These are phyloP conservation scores for Chrysina gloriosa DNA, from an alignment of 2,888 invertebrate species.

Conservation along the genomic window DNA sequence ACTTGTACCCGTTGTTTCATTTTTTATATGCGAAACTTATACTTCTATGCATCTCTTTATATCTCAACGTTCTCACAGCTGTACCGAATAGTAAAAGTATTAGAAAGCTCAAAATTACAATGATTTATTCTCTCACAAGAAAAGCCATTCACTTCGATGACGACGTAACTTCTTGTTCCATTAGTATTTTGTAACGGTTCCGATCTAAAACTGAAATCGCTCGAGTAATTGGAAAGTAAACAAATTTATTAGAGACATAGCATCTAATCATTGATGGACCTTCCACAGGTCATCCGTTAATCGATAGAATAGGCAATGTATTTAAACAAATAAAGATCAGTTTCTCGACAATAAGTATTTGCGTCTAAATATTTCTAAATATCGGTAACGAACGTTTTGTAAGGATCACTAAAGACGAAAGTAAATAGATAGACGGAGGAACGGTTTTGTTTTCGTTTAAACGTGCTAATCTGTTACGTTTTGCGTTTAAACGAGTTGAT, in stretches of 20 bases:
- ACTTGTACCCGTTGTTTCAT: too few species aligned
- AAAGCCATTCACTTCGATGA: conserved; percentile 23
- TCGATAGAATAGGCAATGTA: background rate
- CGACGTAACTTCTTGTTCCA: background rate
- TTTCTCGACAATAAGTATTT: too few species aligned
- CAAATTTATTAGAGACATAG: background rate
- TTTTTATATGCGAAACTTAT: background rate
- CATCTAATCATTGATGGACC: background rate
- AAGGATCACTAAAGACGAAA: too few species aligned
- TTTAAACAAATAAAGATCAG: too few species aligned
- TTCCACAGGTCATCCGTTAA: background rate
- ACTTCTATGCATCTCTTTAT: background rate
- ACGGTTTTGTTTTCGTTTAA: too few species aligned
- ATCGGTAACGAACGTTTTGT: too few species aligned
- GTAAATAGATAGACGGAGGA: too few species aligned
- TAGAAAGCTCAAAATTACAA: conserved; percentile 24
- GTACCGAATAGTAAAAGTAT: conserved; percentile 25
- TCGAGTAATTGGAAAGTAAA: conserved; percentile 7
- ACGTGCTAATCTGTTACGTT: too few species aligned
- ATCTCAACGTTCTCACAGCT: conserved; percentile 13
- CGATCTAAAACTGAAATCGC: background rate
- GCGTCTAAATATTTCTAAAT: too few species aligned
- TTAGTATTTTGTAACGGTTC: conserved; percentile 5
- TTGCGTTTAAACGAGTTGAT: too few species aligned
- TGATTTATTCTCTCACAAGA: conserved; percentile 27